Evolutionary conservation across 2,888 invertebrate species (phyloP).

Genomic region (Netelia inedita): DNA sequence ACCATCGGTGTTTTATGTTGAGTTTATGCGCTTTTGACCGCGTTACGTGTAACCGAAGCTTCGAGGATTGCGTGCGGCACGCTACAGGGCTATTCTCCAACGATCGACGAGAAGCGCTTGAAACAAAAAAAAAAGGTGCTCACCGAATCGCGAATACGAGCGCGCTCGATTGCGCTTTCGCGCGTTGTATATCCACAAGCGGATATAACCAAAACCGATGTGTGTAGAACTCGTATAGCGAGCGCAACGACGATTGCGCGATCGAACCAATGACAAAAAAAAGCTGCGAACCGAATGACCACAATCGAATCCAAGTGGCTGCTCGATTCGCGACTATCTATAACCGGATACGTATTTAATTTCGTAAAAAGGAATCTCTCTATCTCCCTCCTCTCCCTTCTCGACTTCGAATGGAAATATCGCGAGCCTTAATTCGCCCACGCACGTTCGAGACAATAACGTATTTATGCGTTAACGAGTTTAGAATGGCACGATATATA

Average conservation of each 20-base stretch:
- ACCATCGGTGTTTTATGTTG: conserved; percentile 45
- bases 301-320: conserved; percentile 29
- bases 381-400: conserved; percentile 23
- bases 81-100: conserved; percentile 7
- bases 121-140: conserved; percentile 20
- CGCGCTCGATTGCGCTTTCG: conserved; percentile 38
- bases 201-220: conserved; percentile 4
- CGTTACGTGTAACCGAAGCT: conserved; percentile 31
- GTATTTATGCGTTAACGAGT: conserved; percentile 68
- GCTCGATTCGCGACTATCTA: conserved; percentile 54
- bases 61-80: conserved; percentile 48
- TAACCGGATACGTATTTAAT: conserved; percentile 68
- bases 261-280: conserved; percentile 9
- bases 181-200: conserved; percentile 41
- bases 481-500: conserved; percentile 55
- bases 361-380: conserved; percentile 50
- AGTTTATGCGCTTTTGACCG: conserved; percentile 40
- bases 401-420: conserved; percentile 11
- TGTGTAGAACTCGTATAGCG: neutral
- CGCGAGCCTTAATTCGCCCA: conserved; percentile 54
- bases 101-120: conserved; percentile 7
- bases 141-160: conserved; percentile 16
- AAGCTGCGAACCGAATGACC: conserved; percentile 17
- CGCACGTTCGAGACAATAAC: conserved; percentile 65
- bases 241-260: neutral